Evolutionary conservation across 1,140 invertebrate species (phyloP).

Genomic region (Macrobrachium rosenbergii): DNA sequence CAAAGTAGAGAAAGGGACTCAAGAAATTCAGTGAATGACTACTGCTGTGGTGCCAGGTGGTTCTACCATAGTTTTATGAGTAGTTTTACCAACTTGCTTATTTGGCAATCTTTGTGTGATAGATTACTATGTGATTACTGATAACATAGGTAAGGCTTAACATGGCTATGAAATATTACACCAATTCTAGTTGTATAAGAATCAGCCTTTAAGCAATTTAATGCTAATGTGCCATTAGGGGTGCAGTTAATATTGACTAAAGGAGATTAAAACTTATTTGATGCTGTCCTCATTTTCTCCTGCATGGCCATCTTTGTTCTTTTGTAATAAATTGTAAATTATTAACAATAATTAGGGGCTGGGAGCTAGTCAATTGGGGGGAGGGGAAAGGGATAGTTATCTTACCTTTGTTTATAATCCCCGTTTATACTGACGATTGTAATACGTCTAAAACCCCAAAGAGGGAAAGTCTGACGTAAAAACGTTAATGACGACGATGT

Average conservation of each 20-base stretch:
- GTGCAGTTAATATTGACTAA: slow-evolving; percentile 42
- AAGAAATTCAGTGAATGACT: slow-evolving; percentile 7
- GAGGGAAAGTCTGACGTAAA: slow-evolving; percentile 14
- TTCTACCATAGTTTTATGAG: slow-evolving; percentile 32
- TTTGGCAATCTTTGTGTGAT: slow-evolving; percentile 56
- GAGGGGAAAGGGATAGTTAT: slow-evolving; percentile 36
- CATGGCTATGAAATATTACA: slow-evolving; percentile 45
- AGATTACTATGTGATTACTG: slow-evolving; percentile 58
- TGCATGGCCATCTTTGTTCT: slow-evolving; percentile 39
- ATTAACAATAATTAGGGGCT: slow-evolving; percentile 53
- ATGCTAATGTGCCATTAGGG: slow-evolving; percentile 60
- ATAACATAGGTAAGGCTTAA: slow-evolving; percentile 55
- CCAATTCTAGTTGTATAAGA: slow-evolving; percentile 47
- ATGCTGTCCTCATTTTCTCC: slow-evolving; percentile 38
- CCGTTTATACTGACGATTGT: not conserved
- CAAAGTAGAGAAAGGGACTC: not conserved
- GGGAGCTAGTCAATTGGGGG: slow-evolving; percentile 57
- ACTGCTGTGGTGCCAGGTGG: slow-evolving; percentile 32
- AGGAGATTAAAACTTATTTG: slow-evolving; percentile 42
- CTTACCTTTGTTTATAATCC: slow-evolving; percentile 42
- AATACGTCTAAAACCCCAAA: too few relatives aligned
- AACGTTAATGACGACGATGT: slow-evolving; percentile 30
- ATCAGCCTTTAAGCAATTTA: slow-evolving; percentile 44
- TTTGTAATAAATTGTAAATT: slow-evolving; percentile 38
- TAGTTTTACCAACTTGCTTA: slow-evolving; percentile 44